Percentiles rank a stretch among this genome's conserved stretches.
phyloP scores from a whole-genome alignment of 2,797 vertebrate genomes.

The Hippopotamyrus pictus region DNA sequence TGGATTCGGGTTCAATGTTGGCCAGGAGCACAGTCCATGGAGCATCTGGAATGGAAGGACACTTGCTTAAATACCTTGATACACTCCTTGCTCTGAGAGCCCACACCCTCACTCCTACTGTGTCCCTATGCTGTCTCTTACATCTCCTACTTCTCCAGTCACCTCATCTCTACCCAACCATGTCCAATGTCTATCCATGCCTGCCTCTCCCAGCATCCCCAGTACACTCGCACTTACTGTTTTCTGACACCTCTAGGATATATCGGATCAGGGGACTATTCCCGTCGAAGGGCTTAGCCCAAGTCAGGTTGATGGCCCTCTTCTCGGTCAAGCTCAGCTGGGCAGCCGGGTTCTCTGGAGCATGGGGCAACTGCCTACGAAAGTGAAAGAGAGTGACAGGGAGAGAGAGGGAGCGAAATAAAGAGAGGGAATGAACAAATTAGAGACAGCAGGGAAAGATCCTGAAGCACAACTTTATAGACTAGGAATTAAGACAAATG shows the following conservation, averaged over 20 bases:
- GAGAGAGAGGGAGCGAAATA: slow-evolving; percentile 25
- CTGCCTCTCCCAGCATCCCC: slow-evolving; percentile 32
- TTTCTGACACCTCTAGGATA: slow-evolving; percentile 89
- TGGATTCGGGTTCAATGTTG: slow-evolving; percentile 78
- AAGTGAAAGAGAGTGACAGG: slow-evolving; percentile 35
- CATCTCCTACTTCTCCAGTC: background rate
- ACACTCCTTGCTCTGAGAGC: background rate
- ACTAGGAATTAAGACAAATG: background rate
- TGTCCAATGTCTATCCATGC: background rate
- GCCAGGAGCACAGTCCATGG: slow-evolving; percentile 86
- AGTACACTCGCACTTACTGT: slow-evolving; percentile 87
- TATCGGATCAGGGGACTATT: slow-evolving; percentile 92
- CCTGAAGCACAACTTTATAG: background rate
- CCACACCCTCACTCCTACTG: background rate
- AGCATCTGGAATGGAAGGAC: slow-evolving; percentile 60
- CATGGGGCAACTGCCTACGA: slow-evolving; percentile 82
- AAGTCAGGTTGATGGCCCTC: slow-evolving; percentile 89
- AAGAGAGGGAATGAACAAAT: slow-evolving; percentile 24
- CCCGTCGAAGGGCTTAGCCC: slow-evolving; percentile 89
- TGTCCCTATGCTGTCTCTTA: too few species aligned
- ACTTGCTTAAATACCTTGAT: background rate
- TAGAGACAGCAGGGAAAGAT: background rate
- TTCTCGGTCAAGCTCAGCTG: slow-evolving; percentile 70
- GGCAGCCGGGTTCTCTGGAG: slow-evolving; percentile 82
- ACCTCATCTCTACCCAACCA: too few species aligned